Base-by-base conservation (phyloP, 2,888 invertebrate genomes). In the Druceiella hillmani region DNA sequence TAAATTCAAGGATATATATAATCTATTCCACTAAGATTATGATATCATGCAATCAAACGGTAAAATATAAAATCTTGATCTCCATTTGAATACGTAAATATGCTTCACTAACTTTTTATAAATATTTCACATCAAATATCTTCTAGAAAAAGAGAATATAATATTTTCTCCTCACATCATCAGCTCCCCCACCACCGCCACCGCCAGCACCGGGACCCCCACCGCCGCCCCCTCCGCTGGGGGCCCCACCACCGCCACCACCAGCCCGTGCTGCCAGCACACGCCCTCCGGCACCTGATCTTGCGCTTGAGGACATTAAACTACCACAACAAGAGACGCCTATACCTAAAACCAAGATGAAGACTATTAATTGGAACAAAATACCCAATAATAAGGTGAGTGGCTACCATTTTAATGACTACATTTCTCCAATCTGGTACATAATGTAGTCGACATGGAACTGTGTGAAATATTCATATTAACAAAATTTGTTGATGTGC, bases 281-380 rank as follows among this genome's bases (percentile, higher is more conserved):
- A 1, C 61, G 64, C 4, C 55, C 61, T 22, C 62, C 68, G 1
- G 64, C 73, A 1, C 66, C 70, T 45, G 47, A 66, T 27, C 61
- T 72, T 2, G 52, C 60, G 16, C 33, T 59, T 9, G 55, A 47
- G 46, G 20, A 64, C 56, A 48, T 66, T 51, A 75, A 87, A 50
- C 69, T 92, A 53, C 92, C 92, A 9, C 92, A 92, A 55, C 91
- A 91, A 58, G 87, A 89, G 55, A 93, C 88, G 2, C 95, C 95
- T 0, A 81, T 84, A 41, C 95, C 97, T n/a, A 90, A 87, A 62
- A 81, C 87, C 16, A 95, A 94, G 64, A 94, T 97, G 93, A 94
- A 93, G 68, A 92, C 94, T 1, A 86, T 97, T 46, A 95, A 97
- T 58, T 98, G 97, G 97, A 90, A 91, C 59, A 97, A 95, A 64